Conservation (phyloP, 2,888 invertebrate genomes). For the Ganaspis brasiliensis region DNA sequence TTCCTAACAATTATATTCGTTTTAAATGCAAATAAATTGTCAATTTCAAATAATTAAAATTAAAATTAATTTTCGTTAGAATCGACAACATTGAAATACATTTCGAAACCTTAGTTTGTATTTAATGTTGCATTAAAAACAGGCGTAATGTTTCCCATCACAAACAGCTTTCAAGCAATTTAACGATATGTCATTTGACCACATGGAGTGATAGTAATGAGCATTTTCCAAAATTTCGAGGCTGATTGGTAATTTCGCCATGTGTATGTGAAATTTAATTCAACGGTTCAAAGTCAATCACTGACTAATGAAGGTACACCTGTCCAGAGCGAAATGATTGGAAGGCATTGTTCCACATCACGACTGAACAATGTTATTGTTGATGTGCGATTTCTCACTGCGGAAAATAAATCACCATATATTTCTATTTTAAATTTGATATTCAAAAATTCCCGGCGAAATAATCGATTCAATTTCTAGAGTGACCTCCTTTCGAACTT, state of each 20-base stretch:
- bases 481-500: not conserved
- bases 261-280: slow-evolving; percentile 14
- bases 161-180: not conserved
- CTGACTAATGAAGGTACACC: slow-evolving; percentile 17
- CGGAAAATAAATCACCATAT: too few relatives aligned
- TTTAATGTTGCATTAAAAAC: too few relatives aligned
- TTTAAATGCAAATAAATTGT: too few relatives aligned
- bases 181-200: not conserved
- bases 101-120: too few relatives aligned
- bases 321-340: slow-evolving; percentile 1
- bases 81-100: too few relatives aligned
- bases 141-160: not conserved
- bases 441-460: not conserved
- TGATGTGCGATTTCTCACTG: not conserved
- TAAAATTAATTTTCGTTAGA: too few relatives aligned
- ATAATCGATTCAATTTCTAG: not conserved
- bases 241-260: slow-evolving; percentile 3
- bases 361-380: not conserved
- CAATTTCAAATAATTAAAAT: too few relatives aligned
- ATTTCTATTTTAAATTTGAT: not conserved
- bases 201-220: not conserved
- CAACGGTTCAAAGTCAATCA: slow-evolving; percentile 15
- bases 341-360: not conserved
- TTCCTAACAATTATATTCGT: too few relatives aligned
- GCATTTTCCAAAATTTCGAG: not conserved